These are phyloP conservation scores for Glareola pratincola DNA, from an alignment of 2,113 vertebrate species.

Conservation along the genomic window DNA sequence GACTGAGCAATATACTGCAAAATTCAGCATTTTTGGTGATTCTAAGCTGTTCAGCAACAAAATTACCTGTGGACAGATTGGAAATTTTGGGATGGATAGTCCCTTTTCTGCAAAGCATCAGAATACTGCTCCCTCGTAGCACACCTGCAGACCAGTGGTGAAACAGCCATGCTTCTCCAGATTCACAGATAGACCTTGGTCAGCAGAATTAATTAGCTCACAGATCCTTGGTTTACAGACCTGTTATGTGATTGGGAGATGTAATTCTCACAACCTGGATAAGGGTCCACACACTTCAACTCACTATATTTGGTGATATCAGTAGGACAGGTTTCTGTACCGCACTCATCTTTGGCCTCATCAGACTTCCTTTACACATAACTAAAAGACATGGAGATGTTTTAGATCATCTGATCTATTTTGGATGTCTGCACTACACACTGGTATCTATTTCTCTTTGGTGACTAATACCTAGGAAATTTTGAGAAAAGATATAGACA, in stretches of 20 bases:
- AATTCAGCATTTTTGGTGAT: accelerated
- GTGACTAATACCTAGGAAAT: not conserved
- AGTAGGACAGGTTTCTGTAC: not conserved
- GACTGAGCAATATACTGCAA: not conserved
- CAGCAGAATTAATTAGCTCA: not conserved
- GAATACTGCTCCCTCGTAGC: not conserved
- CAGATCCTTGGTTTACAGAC: not conserved
- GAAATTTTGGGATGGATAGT: not conserved
- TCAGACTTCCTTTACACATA: not conserved
- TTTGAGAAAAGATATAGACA: not conserved
- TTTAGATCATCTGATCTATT: not conserved
- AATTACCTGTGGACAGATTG: not conserved
- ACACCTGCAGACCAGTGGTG: not conserved
- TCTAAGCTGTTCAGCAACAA: not conserved
- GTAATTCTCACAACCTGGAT: not conserved
- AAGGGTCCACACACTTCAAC: not conserved
- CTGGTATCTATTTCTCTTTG: not conserved
- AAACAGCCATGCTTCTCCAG: not conserved
- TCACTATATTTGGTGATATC: not conserved
- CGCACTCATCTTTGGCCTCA: accelerated
- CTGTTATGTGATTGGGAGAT: not conserved
- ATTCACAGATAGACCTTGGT: not conserved
- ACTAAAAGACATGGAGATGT: not conserved
- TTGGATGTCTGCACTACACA: not conserved
- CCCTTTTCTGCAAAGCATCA: not conserved